Evolutionary conservation across 2,797 vertebrate species (phyloP).

Genomic region (Enteromius treurensis): DNA sequence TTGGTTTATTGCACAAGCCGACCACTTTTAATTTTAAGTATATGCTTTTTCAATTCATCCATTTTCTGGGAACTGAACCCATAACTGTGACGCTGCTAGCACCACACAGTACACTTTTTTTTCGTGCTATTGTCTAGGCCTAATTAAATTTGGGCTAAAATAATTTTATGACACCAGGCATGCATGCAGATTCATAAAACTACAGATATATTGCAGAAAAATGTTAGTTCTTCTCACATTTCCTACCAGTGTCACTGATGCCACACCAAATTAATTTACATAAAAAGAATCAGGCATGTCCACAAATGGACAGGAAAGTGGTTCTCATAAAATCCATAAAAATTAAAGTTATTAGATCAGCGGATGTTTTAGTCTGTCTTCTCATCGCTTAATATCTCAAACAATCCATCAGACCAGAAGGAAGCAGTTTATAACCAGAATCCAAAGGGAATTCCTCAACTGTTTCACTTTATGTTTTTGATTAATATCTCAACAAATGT

Average conservation of each 20-base stretch:
- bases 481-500: constrained; percentile 5
- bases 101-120: no score
- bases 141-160: neutral
- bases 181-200: constrained; percentile 14
- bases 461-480: neutral
- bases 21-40: neutral
- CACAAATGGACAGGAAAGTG: constrained; percentile 12
- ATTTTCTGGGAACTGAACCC: neutral
- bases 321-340: constrained; percentile 3
- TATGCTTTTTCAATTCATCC: neutral
- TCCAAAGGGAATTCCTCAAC: neutral
- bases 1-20: neutral
- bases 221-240: neutral
- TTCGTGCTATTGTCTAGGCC: neutral
- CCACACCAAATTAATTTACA: neutral
- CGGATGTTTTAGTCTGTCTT: neutral
- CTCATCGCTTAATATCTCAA: constrained; percentile 8
- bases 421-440: neutral
- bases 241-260: neutral
- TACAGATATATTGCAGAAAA: neutral
- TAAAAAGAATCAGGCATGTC: neutral
- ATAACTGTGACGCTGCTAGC: neutral
- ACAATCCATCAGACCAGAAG: neutral
- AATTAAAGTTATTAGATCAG: neutral
- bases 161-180: neutral